Base-by-base conservation (phyloP, 2,797 vertebrate genomes). In the Enteromius paludinosus region DNA sequence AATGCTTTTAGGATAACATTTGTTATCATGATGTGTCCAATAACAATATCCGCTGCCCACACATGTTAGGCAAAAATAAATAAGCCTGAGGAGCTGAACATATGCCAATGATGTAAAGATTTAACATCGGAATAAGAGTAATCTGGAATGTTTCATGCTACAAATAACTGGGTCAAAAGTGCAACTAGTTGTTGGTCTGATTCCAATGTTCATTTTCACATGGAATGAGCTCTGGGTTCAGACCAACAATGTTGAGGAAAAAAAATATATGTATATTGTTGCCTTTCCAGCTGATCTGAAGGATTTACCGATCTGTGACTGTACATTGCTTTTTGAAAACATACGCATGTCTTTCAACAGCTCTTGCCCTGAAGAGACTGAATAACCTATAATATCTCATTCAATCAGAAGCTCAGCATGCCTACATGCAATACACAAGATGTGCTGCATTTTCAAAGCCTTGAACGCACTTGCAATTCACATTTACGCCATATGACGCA, bases 151-250 rank as follows among this genome's bases (percentile, higher is more conserved):
- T 9, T 23, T 54, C 6, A 38, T 23, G 20, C 47, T 35, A 54
- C 20, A 33, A 54, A 73, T 73, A 73, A 35, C 20, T 35, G 30
- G 71, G 71, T 73, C 71, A 54, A 35, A 52, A 33, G 47, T n/a
- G n/a, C 12, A 15, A 11, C 10, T 9, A 10, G 33, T 12, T 72
- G 2, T 73, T 73, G 28, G 17, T 72, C 47, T 72, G 28, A 47
- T 52, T 49, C 70, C 30, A 35, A 45, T 30, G 15, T 20, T 49
- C 8, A 18, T 49, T 47, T 25, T 3, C 25, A 11, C 15, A 18
- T 28, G n/a, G 20, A 49, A 49, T 20, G 0, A 52, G 20, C 18
- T 8, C 6, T 54, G 52, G 52, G 9, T 20, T 20, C 49, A 20
- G 49, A 20, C 49, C 18, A 49, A 49, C 17, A 18, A 49, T 49